Base-by-base conservation (phyloP, 2,797 vertebrate species). In the Pogonophryne albipinna region DNA sequence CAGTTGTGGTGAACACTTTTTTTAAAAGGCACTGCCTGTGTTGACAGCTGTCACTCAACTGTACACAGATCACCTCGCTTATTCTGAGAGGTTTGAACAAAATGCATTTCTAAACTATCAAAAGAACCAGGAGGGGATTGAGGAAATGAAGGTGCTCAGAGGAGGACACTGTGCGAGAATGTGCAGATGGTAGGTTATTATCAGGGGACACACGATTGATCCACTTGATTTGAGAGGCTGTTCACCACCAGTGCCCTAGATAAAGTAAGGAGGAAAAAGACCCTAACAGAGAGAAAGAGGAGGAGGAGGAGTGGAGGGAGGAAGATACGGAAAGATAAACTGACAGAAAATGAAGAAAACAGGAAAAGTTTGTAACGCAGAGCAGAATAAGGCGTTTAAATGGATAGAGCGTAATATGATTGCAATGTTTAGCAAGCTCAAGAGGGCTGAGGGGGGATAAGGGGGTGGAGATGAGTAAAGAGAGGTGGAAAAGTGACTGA, bases 1-100 rank as follows among this genome's bases (percentile, higher is more conserved):
- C 10, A 12, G n/a, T 19, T 11, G 20, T 16, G n/a, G 16, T 23
- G 41, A 55, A 62, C 11, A 68, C 45, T 34, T 67, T 45, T 44
- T 15, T n/a, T 6, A 12, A 55, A 53, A 65, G 15, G n/a, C 20
- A 3, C 3, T 6, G 53, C 1, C 90, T 86, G 91, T 89, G 87
- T 89, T 89, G 92, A 90, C 85, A 89, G 91, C 94, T 92, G 95
- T 94, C 85, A 92, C 91, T 94, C 87, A 76, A 76, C 84, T 88
- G 87, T 76, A 89, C 49, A 89, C 85, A 90, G 91, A 93, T 92
- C 83, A 93, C 79, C 79, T 90, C 63, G 83, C 94, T 94, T 93
- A 95, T 95, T 92, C 90, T 94, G 93, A 93, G 85, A 82, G 91
- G 95, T 94, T 82, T 59, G 82, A 51, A 65, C 73, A 88, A 79